These are phyloP conservation scores for Eciton burchellii DNA, from an alignment of 1,140 invertebrate genomes.

Conservation along the genomic window DNA sequence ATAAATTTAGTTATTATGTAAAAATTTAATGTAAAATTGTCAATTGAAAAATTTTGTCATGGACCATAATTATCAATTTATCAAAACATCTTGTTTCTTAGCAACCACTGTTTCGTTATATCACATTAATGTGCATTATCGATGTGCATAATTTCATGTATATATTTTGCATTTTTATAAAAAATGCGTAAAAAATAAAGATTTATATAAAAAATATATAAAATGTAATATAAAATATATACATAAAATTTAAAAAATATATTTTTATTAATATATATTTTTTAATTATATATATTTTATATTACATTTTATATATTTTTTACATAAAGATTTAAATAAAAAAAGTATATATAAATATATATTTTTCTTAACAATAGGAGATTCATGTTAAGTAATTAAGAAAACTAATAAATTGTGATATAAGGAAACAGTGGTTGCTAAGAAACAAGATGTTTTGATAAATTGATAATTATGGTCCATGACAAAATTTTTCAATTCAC, in stretches of 20 bases:
- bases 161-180: background rate
- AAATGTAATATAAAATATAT: background rate
- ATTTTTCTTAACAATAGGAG: too few species aligned
- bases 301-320: constrained; percentile 3
- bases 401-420: background rate
- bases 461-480: constrained; percentile 29
- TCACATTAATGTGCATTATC: constrained; percentile 18
- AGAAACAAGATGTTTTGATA: constrained; percentile 33
- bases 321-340: background rate
- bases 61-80: constrained; percentile 36
- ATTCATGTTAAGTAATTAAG: too few species aligned
- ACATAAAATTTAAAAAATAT: background rate
- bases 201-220: constrained; percentile 1
- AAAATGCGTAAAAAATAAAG: too few species aligned
- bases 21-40: constrained; percentile 35
- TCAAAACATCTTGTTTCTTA: constrained; percentile 35
- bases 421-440: constrained; percentile 36
- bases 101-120: constrained; percentile 17
- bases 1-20: constrained; percentile 34
- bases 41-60: background rate
- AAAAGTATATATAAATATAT: too few species aligned
- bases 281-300: background rate
- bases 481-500: background rate
- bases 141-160: too few species aligned
- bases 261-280: constrained; percentile 9